A percentile compares a stretch with the other conserved stretches of the same genome.
Conservation (phyloP, 1,140 invertebrate species). For the Drosophila oshimai region DNA sequence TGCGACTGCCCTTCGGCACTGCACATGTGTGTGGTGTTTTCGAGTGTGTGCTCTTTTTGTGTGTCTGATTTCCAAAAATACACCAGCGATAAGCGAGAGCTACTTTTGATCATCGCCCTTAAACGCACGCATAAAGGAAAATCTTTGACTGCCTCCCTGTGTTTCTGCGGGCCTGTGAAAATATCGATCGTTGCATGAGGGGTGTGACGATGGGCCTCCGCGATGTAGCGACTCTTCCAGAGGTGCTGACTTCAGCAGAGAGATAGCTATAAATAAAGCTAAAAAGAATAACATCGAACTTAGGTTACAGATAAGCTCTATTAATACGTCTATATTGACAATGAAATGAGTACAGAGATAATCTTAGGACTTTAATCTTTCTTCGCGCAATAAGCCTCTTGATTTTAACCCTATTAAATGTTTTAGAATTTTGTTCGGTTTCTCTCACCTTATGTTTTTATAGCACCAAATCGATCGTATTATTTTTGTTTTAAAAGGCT, state of each 20-base stretch:
- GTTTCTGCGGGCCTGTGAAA: conserved; percentile 70
- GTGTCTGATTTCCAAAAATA: conserved; percentile 44
- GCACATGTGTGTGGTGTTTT: conserved; percentile 1
- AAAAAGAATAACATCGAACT: not conserved
- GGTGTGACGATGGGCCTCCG: conserved; percentile 49
- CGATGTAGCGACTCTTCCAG: not conserved
- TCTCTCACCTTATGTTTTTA: no score
- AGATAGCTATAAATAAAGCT: not conserved
- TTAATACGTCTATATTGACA: no score
- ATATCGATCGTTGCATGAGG: conserved; percentile 76
- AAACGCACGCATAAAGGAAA: conserved; percentile 23
- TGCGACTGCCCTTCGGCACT: conserved; percentile 54
- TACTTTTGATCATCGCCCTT: conserved; percentile 26
- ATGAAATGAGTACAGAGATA: not conserved
- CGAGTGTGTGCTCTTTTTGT: conserved; percentile 10
- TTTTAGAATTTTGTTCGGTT: no score
- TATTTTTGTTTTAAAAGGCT: no score
- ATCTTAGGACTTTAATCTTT: no score
- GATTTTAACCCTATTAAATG: no score
- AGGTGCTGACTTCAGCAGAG: not conserved
- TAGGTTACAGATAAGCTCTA: not conserved
- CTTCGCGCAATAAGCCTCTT: no score
- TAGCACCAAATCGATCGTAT: no score
- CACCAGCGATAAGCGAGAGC: conserved; percentile 18
- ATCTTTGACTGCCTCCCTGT: not conserved